Evolutionary conservation across 2,888 invertebrate species (phyloP).

Genomic region (Polylopha cassiicola): DNA sequence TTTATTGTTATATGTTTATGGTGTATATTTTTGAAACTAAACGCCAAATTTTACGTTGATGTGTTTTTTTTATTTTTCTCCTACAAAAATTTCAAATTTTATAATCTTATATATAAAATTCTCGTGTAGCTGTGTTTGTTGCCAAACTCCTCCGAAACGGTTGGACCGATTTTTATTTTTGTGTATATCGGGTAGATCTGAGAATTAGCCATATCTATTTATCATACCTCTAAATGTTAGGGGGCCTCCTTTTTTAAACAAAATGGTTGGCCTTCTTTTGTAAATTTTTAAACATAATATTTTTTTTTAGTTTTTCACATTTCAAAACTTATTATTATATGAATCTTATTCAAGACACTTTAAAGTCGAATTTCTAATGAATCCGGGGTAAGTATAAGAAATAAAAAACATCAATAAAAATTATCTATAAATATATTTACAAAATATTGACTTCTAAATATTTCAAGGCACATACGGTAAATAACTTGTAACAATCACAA

Average conservation of each 20-base stretch:
- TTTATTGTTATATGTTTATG: constrained; percentile 52
- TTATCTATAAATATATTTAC: constrained; percentile 54
- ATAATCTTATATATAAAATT: constrained; percentile 32
- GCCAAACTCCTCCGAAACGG: too few species aligned
- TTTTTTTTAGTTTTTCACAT: too few species aligned
- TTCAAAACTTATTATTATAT: too few species aligned
- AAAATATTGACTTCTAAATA: constrained; percentile 48
- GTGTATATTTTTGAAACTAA: constrained; percentile 69
- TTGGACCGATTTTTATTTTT: too few species aligned
- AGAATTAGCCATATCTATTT: constrained; percentile 32
- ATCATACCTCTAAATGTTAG: background rate
- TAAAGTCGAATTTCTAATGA: too few species aligned
- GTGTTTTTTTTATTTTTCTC: constrained; percentile 21
- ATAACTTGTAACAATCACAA: constrained; percentile 26
- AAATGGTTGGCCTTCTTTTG: too few species aligned
- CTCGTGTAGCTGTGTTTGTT: too few species aligned
- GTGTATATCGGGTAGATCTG: too few species aligned
- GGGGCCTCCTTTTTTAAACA: too few species aligned
- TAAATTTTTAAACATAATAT: too few species aligned
- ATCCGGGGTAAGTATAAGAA: background rate
- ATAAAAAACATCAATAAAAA: constrained; percentile 28
- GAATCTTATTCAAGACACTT: too few species aligned
- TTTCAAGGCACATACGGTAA: constrained; percentile 46
- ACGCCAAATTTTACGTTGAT: constrained; percentile 47
- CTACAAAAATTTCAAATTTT: constrained; percentile 2